phyloP scores from a whole-genome alignment of 2,888 invertebrate species.

The Acanthosepion pharaonis region DNA sequence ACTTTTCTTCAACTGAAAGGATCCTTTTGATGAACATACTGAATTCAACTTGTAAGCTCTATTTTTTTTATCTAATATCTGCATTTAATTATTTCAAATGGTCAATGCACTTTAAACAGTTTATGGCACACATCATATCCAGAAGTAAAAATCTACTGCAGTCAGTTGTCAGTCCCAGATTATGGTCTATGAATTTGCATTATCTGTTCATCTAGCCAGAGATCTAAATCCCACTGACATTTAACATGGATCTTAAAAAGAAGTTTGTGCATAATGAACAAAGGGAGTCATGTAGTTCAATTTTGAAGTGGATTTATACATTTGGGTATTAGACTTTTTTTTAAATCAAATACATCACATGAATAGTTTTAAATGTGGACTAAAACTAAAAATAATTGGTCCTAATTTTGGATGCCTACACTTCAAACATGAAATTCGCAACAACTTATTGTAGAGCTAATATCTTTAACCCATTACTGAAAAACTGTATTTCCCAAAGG shows the following conservation, averaged over 20 bases:
- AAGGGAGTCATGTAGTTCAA: neutral
- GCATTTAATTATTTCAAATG: neutral
- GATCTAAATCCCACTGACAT: neutral
- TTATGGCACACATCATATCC: too few relatives aligned
- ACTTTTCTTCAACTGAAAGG: too few relatives aligned
- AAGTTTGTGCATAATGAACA: neutral
- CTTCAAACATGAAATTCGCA: neutral
- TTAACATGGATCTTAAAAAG: neutral
- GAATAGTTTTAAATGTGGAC: neutral
- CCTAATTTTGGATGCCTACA: neutral
- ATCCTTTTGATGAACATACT: too few relatives aligned
- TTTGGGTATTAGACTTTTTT: neutral
- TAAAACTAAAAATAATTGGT: neutral
- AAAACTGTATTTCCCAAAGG: neutral
- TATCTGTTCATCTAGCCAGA: neutral
- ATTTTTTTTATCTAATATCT: neutral
- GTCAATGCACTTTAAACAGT: neutral
- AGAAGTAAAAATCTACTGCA: neutral
- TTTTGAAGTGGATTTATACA: neutral
- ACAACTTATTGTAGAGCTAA: neutral
- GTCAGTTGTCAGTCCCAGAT: neutral
- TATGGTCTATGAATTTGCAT: neutral
- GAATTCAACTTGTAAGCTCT: too few relatives aligned
- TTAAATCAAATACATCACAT: neutral
- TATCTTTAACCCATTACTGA: neutral